Base-by-base conservation (phyloP, 2,797 vertebrate genomes). In the Acanthiza pusilla region DNA sequence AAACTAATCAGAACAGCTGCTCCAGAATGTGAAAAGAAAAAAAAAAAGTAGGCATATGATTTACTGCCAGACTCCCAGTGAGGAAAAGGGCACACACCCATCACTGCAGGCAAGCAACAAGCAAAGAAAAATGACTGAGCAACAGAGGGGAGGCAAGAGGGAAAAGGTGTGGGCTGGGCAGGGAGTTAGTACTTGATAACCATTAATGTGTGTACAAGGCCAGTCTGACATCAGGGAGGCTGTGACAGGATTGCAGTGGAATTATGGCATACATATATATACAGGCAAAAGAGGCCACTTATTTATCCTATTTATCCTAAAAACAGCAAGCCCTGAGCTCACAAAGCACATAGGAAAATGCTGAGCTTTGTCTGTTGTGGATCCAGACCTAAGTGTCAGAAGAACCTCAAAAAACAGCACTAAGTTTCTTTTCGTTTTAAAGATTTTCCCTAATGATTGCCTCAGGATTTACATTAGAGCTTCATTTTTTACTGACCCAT, bases 1-100 rank as follows among this genome's bases (percentile, higher is more conserved):
- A 87, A 76, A 67, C 55, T 92, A 95, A 96, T 85, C 95, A 92
- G 36, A 85, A 57, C 48, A 78, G 71, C 87, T 80, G 74, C 48
- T 95, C 26, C 84, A 83, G 71, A 90, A 89, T 17, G 48, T 79
- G 68, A 91, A 91, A 94, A 77, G 14, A 1, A 27, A 32, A 5
- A 32, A 5, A n/a, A 25, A 42, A 73, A 71, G n/a, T 42, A 79
- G 83, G 68, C 0, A 0, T 80, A 58, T 92, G 45, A 96, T 95
- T 93, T 96, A 96, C 85, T 94, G 79, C 87, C 54, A 71, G 71
- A 27, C 45, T 91, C 60, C 14, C 19, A 38, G 45, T 27, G 68
- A 95, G 85, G 67, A 82, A 85, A 93, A 93, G 89, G 76, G 78
- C 77, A 80, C 27, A 75, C 36, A 91, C 85, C 57, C 85, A 53